Base-by-base conservation (phyloP, 2,888 invertebrate species). In the Balanococcus diminutus region DNA sequence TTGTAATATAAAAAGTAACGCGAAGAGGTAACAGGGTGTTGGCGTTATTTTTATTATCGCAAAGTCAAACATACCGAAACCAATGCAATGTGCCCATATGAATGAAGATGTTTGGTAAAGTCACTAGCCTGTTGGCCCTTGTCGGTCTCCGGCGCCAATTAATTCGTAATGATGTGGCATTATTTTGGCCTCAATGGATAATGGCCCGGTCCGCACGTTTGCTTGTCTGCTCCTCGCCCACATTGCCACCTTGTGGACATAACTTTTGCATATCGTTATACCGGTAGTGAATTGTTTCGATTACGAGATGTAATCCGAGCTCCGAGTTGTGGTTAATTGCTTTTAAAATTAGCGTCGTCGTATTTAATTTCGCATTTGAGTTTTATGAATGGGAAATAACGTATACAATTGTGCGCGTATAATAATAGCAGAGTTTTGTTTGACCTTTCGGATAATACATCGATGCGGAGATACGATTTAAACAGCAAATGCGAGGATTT, bases 281-380 rank as follows among this genome's bases (percentile, higher is more conserved):
- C 51, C 51, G 51, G 19, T 51, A 51, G 51, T 36, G 8, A 36
- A 36, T 51, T 51, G 51, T 51, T 51, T 51, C 4, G 51, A 51
- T 51, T 51, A 51, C 51, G 4, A 51, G 51, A 19, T 67, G 67
- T 28, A 67, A 67, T 67, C 67, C 28, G 67, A 67, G 28, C 31
- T 51, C 51, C 51, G 51, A 51, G 51, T 14, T 67, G 67, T 28
- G 31, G 25, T 67, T 67, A 67, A 67, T 67, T 67, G 14, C 28
- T 67, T 67, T 25, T 67, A 14, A 67, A 67, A 67, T 67, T 67
- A 67, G 16, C 67, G 51, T 19, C 28, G 67, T 28, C 28, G 67
- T 28, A 14, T 28, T 67, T 67, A 67, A 67, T 67, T 28, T 67
- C 67, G 67, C 67, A 67, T 67, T 67, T n/a, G n/a, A n/a, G n/a